These are phyloP conservation scores for human (Homo sapiens) DNA, from an alignment of 2,113 vertebrate species.

Conservation along the genomic window DNA sequence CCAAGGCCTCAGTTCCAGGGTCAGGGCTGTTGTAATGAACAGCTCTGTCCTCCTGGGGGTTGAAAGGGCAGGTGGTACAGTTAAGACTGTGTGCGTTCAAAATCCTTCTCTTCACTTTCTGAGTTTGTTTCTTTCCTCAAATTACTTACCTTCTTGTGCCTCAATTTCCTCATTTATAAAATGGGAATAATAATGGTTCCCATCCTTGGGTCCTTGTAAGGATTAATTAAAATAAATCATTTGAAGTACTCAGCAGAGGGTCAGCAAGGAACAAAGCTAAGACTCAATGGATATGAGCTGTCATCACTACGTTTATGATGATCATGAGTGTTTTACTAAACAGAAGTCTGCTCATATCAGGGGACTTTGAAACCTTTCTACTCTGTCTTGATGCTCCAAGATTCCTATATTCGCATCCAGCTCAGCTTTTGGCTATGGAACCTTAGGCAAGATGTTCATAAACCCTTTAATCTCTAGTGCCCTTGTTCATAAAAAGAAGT, in stretches of 20 bases:
- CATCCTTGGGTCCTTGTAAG: accelerated
- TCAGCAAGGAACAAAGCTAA: background rate
- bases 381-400: background rate
- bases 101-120: background rate
- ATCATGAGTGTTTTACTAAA: background rate
- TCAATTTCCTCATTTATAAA: background rate
- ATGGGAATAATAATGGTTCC: no score
- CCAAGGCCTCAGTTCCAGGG: background rate
- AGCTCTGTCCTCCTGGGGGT: accelerated
- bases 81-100: background rate
- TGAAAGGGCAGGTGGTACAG: background rate
- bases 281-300: background rate
- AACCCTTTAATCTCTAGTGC: background rate
- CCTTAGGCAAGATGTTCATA: background rate
- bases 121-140: background rate
- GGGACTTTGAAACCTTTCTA: background rate
- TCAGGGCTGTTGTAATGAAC: accelerated
- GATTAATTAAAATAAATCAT: background rate
- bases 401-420: accelerated
- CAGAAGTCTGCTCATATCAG: accelerated
- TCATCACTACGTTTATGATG: background rate
- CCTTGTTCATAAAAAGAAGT: background rate
- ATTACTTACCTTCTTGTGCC: background rate
- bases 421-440: background rate
- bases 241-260: background rate